Percentiles rank a stretch among this genome's conserved stretches.
Conservation (phyloP, 2,888 invertebrate species). For the Melanchra persicariae region DNA sequence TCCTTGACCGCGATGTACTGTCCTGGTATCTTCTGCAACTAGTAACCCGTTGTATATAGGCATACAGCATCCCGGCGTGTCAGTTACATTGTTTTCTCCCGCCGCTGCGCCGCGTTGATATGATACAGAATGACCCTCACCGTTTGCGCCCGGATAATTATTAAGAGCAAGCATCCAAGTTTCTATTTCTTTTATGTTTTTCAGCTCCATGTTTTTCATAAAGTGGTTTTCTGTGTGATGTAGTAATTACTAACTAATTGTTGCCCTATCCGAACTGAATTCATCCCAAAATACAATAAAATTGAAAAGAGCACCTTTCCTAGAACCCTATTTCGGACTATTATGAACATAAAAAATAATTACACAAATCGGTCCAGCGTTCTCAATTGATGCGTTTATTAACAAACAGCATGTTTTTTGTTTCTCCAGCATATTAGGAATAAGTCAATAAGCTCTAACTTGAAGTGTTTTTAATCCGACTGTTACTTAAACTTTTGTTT, state of each 20-base stretch:
- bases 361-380: too few relatives aligned
- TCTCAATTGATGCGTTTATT: too few relatives aligned
- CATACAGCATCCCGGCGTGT: not conserved
- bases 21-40: conserved; percentile 1
- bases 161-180: not conserved
- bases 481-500: too few relatives aligned
- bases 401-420: too few relatives aligned
- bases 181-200: not conserved
- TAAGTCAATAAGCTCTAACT: too few relatives aligned
- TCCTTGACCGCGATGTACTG: not conserved
- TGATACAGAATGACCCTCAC: not conserved
- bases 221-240: too few relatives aligned
- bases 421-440: too few relatives aligned
- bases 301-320: too few relatives aligned
- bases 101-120: not conserved
- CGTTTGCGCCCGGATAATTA: not conserved
- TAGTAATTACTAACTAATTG: not conserved
- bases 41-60: not conserved
- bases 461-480: too few relatives aligned
- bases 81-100: not conserved
- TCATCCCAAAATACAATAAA: not conserved
- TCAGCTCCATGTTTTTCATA: not conserved
- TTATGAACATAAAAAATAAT: too few relatives aligned
- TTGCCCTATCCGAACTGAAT: not conserved
- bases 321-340: too few relatives aligned